These are phyloP conservation scores for Solea senegalensis DNA, from an alignment of 2,113 vertebrate species.

Conservation along the genomic window DNA sequence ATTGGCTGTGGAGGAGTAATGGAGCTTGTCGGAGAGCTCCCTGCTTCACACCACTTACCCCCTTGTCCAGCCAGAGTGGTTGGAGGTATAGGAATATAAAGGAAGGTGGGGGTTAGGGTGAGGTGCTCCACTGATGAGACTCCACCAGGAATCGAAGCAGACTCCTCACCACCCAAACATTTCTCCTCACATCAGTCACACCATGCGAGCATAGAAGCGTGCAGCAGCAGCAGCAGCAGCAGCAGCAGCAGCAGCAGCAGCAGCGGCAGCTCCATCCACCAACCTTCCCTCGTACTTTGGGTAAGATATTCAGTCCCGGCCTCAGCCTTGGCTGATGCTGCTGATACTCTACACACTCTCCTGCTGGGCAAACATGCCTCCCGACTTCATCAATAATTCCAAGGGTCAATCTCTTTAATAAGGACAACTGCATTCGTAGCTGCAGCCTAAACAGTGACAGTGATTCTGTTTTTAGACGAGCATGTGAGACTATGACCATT, in stretches of 20 bases:
- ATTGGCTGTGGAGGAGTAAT: conserved; percentile 76
- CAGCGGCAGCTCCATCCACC: conserved; percentile 26
- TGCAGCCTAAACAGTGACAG: conserved; percentile 1
- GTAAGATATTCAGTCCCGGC: conserved; percentile 24
- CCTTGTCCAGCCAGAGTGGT: conserved; percentile 51
- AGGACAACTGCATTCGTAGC: not conserved
- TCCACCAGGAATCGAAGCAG: conserved; percentile 66
- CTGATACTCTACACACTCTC: conserved; percentile 56
- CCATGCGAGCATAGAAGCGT: conserved; percentile 58
- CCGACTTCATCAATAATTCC: conserved; percentile 74
- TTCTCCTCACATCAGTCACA: conserved; percentile 81
- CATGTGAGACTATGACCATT: not conserved
- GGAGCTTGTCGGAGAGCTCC: conserved; percentile 77
- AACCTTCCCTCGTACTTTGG: conserved; percentile 39
- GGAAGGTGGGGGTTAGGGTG: not conserved
- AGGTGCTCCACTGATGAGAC: conserved; percentile 64
- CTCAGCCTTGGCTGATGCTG: conserved; percentile 32
- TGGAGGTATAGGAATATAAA: conserved; percentile 26
- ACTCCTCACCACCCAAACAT: conserved; percentile 80
- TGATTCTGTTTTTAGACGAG: conserved; percentile 25
- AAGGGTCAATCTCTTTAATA: conserved; percentile 42
- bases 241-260: conserved; percentile 4
- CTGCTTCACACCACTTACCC: conserved; percentile 83
- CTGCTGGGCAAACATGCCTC: conserved; percentile 61
- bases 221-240: conserved; percentile 29